These are phyloP conservation scores for Seira ritae DNA, from an alignment of 2,888 invertebrate species.

Conservation along the genomic window DNA sequence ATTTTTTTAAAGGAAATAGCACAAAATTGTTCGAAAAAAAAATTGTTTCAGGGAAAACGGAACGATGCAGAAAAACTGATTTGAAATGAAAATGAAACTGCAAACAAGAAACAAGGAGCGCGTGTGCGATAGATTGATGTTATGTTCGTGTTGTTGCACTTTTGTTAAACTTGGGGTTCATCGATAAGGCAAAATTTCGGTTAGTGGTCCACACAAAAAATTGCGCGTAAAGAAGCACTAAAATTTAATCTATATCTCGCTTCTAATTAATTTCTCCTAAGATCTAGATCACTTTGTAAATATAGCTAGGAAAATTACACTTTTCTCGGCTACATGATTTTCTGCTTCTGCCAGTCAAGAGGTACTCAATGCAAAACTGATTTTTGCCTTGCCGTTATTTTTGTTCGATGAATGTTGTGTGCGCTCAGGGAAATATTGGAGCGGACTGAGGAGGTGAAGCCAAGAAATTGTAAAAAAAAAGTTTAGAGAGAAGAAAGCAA, in stretches of 20 bases:
- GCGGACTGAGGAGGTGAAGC: slow-evolving; percentile 61
- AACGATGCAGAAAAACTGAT: too few species aligned
- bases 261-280: background rate
- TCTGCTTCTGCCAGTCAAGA: background rate
- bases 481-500: slow-evolving; percentile 38
- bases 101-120: too few species aligned
- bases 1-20: background rate
- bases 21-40: slow-evolving; percentile 9
- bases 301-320: slow-evolving; percentile 25
- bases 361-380: background rate
- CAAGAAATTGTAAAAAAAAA: slow-evolving; percentile 60
- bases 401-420: slow-evolving; percentile 39
- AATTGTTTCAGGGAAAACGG: too few species aligned
- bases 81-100: background rate
- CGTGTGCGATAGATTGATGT: too few species aligned
- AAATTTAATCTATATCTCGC: too few species aligned
- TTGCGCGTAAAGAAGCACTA: slow-evolving; percentile 5
- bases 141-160: slow-evolving; percentile 42
- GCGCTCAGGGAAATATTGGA: slow-evolving; percentile 60
- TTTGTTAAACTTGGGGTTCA: background rate
- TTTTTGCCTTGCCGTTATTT: too few species aligned
- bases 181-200: slow-evolving; percentile 27
- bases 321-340: slow-evolving; percentile 16
- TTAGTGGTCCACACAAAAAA: slow-evolving; percentile 51
- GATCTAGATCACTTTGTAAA: slow-evolving; percentile 24